These are phyloP conservation scores for Thomomys bottae DNA, from an alignment of 2,113 vertebrate genomes.

Conservation along the genomic window DNA sequence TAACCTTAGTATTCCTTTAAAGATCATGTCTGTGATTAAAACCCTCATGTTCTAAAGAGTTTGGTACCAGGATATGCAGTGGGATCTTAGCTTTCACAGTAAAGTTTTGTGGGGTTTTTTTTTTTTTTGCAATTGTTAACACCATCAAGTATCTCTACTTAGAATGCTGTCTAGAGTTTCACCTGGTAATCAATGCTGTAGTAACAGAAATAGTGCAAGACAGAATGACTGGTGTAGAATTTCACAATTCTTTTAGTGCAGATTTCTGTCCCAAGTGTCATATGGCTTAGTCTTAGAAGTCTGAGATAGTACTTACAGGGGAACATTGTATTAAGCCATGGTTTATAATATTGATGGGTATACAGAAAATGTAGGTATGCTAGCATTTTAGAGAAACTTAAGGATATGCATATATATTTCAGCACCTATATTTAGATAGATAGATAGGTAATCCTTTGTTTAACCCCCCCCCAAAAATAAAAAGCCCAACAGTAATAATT, in stretches of 20 bases:
- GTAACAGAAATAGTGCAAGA: neutral
- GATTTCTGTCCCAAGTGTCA: neutral
- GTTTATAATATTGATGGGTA: neutral
- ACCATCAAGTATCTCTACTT: neutral
- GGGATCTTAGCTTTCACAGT: neutral
- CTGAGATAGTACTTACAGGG: neutral
- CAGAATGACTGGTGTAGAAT: neutral
- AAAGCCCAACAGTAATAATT: no score
- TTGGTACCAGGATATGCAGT: neutral
- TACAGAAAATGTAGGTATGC: neutral
- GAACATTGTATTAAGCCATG: slow-evolving; percentile 1
- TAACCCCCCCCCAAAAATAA: no score
- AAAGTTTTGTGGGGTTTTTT: neutral
- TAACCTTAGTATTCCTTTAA: slow-evolving; percentile 29
- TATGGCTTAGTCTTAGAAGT: neutral
- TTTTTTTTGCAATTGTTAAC: no score
- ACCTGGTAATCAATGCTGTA: neutral
- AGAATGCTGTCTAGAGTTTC: neutral
- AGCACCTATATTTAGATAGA: no score
- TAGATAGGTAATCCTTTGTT: neutral
- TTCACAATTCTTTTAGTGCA: neutral
- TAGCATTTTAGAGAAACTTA: slow-evolving; percentile 37
- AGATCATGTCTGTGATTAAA: neutral
- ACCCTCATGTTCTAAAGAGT: neutral
- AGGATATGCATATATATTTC: neutral